Conservation (phyloP, 2,113 vertebrate species). For the Coptodon rendalli region DNA sequence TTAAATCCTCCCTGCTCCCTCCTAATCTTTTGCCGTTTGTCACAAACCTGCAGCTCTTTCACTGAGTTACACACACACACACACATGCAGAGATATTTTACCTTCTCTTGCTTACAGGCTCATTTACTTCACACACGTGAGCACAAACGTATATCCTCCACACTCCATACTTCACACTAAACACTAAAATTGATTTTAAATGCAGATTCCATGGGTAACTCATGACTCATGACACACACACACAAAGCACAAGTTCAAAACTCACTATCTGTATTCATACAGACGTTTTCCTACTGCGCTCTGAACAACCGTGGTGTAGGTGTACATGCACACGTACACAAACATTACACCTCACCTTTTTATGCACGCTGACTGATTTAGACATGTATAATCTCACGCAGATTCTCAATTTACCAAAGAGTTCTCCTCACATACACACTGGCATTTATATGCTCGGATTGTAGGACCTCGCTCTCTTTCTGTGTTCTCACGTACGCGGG, state of each 20-base stretch:
- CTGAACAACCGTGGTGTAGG: not conserved
- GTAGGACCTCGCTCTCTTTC: not conserved
- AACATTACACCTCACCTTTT: not conserved
- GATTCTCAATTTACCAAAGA: not conserved
- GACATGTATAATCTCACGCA: not conserved
- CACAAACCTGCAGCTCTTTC: not conserved
- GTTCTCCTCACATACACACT: not conserved
- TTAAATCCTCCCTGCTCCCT: constrained; percentile 38
- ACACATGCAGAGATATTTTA: constrained; percentile 6
- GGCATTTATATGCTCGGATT: not conserved
- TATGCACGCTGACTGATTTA: not conserved
- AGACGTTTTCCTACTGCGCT: not conserved
- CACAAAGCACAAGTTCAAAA: not conserved
- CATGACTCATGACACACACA: not conserved
- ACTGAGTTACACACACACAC: not conserved
- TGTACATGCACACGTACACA: not conserved
- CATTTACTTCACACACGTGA: constrained; percentile 23
- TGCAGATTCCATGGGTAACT: not conserved
- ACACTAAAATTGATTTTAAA: not conserved
- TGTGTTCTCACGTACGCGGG: not conserved
- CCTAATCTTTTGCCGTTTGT: constrained; percentile 49
- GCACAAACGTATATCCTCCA: not conserved
- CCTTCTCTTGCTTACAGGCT: constrained; percentile 3
- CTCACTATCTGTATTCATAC: not conserved
- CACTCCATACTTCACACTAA: not conserved